phyloP scores from a whole-genome alignment of 1,140 invertebrate species.

The Oryctes rhinoceros region DNA sequence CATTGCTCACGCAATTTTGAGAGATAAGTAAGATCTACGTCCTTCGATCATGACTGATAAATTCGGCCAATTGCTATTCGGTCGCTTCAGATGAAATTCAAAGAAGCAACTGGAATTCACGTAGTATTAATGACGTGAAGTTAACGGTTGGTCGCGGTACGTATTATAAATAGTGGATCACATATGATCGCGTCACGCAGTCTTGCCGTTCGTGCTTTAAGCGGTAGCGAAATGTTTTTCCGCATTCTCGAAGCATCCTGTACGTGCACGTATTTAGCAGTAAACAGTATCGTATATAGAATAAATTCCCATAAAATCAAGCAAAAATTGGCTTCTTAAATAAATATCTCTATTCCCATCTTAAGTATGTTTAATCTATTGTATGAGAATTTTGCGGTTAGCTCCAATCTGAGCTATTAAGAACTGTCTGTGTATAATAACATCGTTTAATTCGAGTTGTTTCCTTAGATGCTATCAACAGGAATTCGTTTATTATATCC shows the following conservation, averaged over 20 bases:
- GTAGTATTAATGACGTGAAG: neutral
- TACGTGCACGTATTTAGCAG: conserved; percentile 17
- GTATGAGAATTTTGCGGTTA: no score
- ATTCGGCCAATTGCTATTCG: neutral
- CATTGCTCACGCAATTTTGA: neutral
- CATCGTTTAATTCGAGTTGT: no score
- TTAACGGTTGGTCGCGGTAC: conserved; percentile 20
- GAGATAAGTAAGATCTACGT: neutral
- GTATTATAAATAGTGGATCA: conserved; percentile 40
- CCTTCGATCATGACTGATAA: conserved; percentile 2
- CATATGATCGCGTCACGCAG: conserved; percentile 37
- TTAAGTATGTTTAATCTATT: no score
- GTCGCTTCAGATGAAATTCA: neutral
- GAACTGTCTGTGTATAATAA: no score
- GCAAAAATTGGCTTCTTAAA: neutral
- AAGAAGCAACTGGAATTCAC: conserved; percentile 15
- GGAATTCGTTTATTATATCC: no score
- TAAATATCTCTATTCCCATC: neutral
- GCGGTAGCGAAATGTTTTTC: conserved; percentile 39
- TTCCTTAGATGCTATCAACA: no score
- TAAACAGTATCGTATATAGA: neutral
- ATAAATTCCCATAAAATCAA: neutral
- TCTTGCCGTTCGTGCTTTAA: conserved; percentile 39
- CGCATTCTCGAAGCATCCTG: conserved; percentile 27
- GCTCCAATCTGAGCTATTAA: no score